These are phyloP conservation scores for Gymnoscelis rufifasciata DNA, from an alignment of 2,888 invertebrate genomes.

Conservation along the genomic window DNA sequence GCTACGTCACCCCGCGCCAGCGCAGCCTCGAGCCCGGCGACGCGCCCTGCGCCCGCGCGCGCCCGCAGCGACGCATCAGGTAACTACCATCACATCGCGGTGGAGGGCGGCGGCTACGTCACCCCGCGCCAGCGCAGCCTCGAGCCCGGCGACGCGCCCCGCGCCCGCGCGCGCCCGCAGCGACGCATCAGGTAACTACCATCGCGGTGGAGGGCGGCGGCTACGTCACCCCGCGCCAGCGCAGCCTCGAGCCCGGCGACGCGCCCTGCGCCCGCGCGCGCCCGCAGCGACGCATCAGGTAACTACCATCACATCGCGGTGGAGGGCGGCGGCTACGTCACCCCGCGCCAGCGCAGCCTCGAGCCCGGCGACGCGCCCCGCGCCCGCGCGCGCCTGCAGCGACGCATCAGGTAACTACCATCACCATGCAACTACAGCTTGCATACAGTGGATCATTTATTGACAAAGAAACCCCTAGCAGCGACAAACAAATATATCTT, in stretches of 20 bases:
- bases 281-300: constrained; percentile 80
- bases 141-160: constrained; percentile 83
- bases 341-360: constrained; percentile 84
- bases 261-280: constrained; percentile 29
- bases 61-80: constrained; percentile 40
- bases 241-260: constrained; percentile 23
- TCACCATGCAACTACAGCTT: no score
- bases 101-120: constrained; percentile 92
- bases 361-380: no score
- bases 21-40: constrained; percentile 90
- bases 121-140: constrained; percentile 86
- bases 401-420: constrained; percentile 40
- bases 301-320: constrained; percentile 89
- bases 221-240: constrained; percentile 30
- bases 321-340: constrained; percentile 92
- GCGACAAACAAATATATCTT: no score
- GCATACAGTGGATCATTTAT: no score
- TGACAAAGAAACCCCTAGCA: no score
- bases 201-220: constrained; percentile 53
- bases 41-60: constrained; percentile 28
- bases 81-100: constrained; percentile 84
- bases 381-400: constrained; percentile 28
- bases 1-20: constrained; percentile 86
- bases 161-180: constrained; percentile 34
- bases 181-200: constrained; percentile 81